Evolutionary conservation across 2,797 vertebrate genomes (phyloP), one percentile per base, ranked within the genome.

Genomic region (Tangara arthus): DNA sequence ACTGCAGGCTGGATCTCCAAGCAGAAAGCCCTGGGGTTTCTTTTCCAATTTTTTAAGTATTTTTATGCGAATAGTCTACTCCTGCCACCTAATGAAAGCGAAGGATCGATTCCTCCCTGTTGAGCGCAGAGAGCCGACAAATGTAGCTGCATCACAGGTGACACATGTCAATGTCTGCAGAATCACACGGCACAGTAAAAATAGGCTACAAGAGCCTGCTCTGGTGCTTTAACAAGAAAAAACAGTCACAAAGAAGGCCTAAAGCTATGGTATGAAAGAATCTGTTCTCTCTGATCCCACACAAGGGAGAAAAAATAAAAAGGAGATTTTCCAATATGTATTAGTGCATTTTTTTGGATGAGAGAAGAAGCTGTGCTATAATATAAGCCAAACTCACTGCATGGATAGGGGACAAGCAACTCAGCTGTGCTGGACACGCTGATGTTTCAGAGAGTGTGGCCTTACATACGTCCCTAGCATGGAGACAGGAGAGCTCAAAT

Each of bases 51-150:
- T 86, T 94, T 94, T 90, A 78, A 89, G 60, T 47, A 91, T 94
- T 97, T 97, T 94, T 95, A 95, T 95, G 93, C 92, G 87, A 96
- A 83, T 94, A 93, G 88, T 95, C 94, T 96, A 85, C 94, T 97
- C 84, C 94, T 97, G 92, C 80, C 82, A 96, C 89, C 92, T 94
- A 94, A 97, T 94, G 89, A 97, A 97, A 97, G 92, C 64, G 5
- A 55, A 95, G 90, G 94, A 97, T 97, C 71, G 63, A 94, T 96
- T 97, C 85, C 87, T 97, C 93, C 96, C 93, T 81, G 91, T 85
- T 95, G 97, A 96, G 94, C 61, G 89, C 89, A 94, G 92, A 95
- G 68, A 94, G 86, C 56, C 16, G 85, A 89, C 89, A 93, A 97
- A 97, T 92, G 90, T 92, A 95, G 88, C 89, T 95, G 93, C 75